Conservation (phyloP, 2,797 vertebrate genomes). For the Mormyrops attenuatus region DNA sequence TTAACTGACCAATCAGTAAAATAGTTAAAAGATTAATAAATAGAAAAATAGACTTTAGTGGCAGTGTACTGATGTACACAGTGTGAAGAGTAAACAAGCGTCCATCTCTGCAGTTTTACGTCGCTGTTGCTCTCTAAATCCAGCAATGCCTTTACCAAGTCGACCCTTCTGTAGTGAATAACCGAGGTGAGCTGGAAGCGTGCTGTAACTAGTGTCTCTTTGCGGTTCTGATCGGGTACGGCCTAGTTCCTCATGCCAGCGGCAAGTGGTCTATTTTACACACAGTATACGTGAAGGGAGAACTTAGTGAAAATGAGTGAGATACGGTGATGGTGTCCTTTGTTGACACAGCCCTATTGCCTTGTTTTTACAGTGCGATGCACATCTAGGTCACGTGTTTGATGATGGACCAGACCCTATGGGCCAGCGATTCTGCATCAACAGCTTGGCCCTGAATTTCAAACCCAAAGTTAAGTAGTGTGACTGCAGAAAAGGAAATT, state of each 20-base stretch:
- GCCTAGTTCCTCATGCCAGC: neutral
- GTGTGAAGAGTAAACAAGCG: too few species aligned
- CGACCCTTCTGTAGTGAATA: neutral
- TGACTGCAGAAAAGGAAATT: neutral
- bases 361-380: constrained; percentile 66
- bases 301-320: neutral
- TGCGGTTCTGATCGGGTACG: neutral
- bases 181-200: neutral
- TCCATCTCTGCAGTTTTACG: too few species aligned
- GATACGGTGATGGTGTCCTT: neutral
- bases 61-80: too few species aligned
- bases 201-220: neutral
- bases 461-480: constrained; percentile 51
- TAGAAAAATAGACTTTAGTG: too few species aligned
- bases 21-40: too few species aligned
- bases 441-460: constrained; percentile 78
- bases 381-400: constrained; percentile 87
- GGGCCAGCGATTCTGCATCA: constrained; percentile 86
- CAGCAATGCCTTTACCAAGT: neutral
- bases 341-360: neutral
- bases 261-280: neutral
- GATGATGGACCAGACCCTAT: constrained; percentile 77
- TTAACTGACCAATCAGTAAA: too few species aligned
- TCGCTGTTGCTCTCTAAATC: too few species aligned
- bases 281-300: neutral